Base-by-base conservation (phyloP, 2,888 invertebrate species). In the Caenorhabditis sp. region DNA sequence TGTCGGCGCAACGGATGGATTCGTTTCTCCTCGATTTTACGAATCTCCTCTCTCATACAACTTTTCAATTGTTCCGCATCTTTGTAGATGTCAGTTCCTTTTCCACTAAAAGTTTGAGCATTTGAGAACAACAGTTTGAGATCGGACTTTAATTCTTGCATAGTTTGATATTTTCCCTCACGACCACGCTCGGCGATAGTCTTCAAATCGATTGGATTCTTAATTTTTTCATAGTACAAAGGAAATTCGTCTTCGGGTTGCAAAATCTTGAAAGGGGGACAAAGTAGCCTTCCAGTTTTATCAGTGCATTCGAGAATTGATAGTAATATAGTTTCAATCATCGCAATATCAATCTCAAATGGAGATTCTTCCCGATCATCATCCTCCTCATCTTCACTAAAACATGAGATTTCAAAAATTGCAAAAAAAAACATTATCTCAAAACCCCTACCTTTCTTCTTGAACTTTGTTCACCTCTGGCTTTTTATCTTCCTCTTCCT, bases 61-160 rank as follows among this genome's bases (percentile, higher is more conserved):
- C 93, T 94, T 87, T 94, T 93, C 64, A 97, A 89, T 26, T 92
- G 91, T 87, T 94, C 94, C 0, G 97, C 95, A 89, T 96, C 85
- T 54, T 95, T 95, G 88, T 95, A 97, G 82, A 97, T 96, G 88
- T 93, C 93, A 17, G 96, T 96, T 1, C 95, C 95, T 0, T 97
- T 95, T 87, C 97, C 97, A 88, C 97, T 97, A 88, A 95, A 99
- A 10, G 71, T 69, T 88, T 95, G 96, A 0, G 97, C 97, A 89
- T 99, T 99, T 79, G 93, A 92, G 58, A 94, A 93, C 93, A 99
- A 94, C 62, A 94, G 90, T 78, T 93, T 89, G 50, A 99, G 89
- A 90, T 99, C 97, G 75, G 92, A 92, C 88, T 96, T 96, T 90
- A 99, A 91, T 65, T 95, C 95, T 57, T 90, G 90, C 43, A 97